These are phyloP conservation scores for Heteronetta atricapilla DNA, from an alignment of 2,113 vertebrate genomes.

Conservation along the genomic window DNA sequence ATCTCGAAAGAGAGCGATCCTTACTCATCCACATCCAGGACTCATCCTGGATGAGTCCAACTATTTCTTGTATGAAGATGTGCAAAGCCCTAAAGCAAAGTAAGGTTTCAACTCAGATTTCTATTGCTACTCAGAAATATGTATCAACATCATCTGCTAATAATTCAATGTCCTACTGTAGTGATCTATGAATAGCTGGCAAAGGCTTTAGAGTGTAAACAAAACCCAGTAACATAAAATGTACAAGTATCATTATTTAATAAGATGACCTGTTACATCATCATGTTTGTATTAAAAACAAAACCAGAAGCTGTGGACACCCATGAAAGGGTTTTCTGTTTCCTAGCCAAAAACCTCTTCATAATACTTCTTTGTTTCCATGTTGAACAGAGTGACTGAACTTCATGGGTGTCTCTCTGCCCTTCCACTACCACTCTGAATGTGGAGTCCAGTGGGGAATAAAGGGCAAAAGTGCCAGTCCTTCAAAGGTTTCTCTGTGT, in stretches of 20 bases:
- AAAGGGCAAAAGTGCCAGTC: background rate
- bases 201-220: background rate
- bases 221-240: background rate
- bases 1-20: background rate
- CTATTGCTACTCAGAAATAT: background rate
- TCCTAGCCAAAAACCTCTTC: conserved; percentile 26
- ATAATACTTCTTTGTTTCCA: conserved; percentile 31
- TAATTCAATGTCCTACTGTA: background rate
- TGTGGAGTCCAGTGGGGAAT: background rate
- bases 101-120: background rate
- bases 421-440: background rate
- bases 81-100: background rate
- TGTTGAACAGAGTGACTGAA: background rate
- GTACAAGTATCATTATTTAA: conserved; percentile 33
- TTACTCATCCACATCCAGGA: background rate
- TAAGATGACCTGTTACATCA: conserved; percentile 30
- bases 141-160: background rate
- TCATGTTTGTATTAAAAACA: conserved; percentile 45
- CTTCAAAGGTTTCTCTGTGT: background rate
- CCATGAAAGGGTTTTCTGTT: conserved; percentile 43
- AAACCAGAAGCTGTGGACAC: conserved; percentile 25
- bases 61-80: background rate
- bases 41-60: background rate
- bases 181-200: background rate
- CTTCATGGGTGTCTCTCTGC: background rate